Percentiles rank a stretch among this genome's conserved stretches.
phyloP scores from a whole-genome alignment of 2,113 vertebrate species.

The Mormyrus lacerda region DNA sequence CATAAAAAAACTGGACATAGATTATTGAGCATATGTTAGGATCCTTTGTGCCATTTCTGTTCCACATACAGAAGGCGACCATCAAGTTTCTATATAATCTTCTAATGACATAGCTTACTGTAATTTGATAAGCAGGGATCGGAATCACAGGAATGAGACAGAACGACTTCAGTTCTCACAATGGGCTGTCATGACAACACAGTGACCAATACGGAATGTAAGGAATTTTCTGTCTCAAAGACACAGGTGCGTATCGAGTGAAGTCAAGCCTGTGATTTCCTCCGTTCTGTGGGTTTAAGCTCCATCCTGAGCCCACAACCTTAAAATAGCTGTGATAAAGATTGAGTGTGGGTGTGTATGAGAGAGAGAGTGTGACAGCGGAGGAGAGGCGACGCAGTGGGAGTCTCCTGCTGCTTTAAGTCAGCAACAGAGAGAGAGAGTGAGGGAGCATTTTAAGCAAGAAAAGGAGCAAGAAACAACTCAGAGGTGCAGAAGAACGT shows the following conservation, averaged over 20 bases:
- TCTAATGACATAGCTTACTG: not conserved
- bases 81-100: not conserved
- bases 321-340: conserved; percentile 28
- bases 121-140: not conserved
- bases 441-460: not conserved
- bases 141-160: not conserved
- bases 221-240: not conserved
- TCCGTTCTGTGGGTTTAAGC: not conserved
- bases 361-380: not conserved
- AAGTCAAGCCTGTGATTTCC: conserved; percentile 17
- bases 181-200: not conserved
- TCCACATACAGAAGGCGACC: not conserved
- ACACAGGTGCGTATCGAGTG: not conserved
- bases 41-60: not conserved
- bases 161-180: not conserved
- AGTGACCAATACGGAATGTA: not conserved
- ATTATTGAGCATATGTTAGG: not conserved
- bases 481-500: not conserved
- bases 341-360: conserved; percentile 3
- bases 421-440: not conserved
- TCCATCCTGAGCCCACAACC: conserved; percentile 43
- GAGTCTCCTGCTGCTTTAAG: not conserved
- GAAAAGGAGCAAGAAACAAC: not conserved
- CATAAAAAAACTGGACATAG: not conserved
- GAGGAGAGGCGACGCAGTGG: not conserved